These are phyloP conservation scores for Dryoscopus gambensis DNA, from an alignment of 2,113 vertebrate genomes.

Conservation along the genomic window DNA sequence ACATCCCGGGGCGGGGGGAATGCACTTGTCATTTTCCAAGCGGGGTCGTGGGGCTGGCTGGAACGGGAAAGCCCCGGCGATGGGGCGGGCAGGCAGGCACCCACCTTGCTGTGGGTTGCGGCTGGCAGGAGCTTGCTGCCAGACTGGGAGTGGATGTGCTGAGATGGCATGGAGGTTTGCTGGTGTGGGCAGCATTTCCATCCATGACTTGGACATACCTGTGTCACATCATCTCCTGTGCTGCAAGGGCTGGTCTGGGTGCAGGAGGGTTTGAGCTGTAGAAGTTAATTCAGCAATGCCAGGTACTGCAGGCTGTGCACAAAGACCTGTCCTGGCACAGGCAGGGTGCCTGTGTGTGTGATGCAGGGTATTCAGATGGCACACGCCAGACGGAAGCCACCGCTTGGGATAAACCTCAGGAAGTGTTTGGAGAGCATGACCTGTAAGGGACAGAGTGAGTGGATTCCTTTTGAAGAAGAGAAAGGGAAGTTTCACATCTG, in stretches of 20 bases:
- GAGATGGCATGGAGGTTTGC: background rate
- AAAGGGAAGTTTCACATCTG: background rate
- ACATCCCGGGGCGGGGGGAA: background rate
- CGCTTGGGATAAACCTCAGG: background rate
- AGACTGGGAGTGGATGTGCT: accelerated
- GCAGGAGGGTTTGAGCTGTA: background rate
- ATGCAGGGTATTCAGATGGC: background rate
- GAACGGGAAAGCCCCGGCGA: background rate
- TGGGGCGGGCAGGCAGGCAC: background rate
- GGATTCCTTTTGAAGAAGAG: background rate
- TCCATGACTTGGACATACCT: background rate
- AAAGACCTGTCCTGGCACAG: background rate
- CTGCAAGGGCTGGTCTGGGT: background rate
- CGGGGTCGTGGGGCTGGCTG: background rate
- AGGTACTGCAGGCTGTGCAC: background rate
- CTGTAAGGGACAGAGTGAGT: background rate
- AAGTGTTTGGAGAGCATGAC: accelerated
- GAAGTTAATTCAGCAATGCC: background rate
- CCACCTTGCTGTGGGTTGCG: background rate
- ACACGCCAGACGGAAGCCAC: accelerated
- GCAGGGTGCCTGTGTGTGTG: background rate
- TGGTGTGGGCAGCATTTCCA: background rate
- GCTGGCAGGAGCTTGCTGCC: background rate
- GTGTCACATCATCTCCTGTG: background rate
- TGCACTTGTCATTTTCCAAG: accelerated